These are phyloP conservation scores for Bombus breviceps DNA, from an alignment of 1,140 invertebrate species.

Conservation along the genomic window DNA sequence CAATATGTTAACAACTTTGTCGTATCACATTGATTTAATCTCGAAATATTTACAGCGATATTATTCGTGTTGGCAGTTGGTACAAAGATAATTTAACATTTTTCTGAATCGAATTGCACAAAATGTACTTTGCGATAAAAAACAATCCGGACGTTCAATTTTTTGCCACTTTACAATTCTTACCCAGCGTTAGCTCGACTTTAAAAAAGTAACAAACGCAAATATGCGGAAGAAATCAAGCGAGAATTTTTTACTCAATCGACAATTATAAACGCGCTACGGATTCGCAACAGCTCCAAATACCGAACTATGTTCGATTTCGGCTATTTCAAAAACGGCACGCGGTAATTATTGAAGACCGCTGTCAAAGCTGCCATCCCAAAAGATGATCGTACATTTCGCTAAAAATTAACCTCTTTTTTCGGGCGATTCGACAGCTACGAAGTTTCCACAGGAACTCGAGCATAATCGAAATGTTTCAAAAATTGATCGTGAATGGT, in stretches of 20 bases:
- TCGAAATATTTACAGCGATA: no score
- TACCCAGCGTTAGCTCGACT: neutral
- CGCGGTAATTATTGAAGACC: conserved; percentile 11
- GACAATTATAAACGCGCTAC: neutral
- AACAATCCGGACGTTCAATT: no score
- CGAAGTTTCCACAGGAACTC: neutral
- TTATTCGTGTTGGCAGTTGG: neutral
- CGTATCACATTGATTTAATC: no score
- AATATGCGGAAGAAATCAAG: neutral
- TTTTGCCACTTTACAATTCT: neutral
- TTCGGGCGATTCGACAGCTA: neutral
- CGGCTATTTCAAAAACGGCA: conserved; percentile 2
- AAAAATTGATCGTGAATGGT: no score
- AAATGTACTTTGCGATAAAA: no score
- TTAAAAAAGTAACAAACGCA: neutral
- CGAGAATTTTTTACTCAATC: neutral
- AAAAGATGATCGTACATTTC: neutral
- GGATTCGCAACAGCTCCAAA: neutral
- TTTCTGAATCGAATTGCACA: no score
- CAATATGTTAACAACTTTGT: no score
- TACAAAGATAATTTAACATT: neutral
- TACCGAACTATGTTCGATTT: neutral
- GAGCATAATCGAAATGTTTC: neutral
- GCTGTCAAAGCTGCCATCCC: neutral
- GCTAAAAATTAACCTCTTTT: neutral